Evolutionary conservation across 2,113 vertebrate genomes (phyloP), one percentile per base, ranked within the genome.

Genomic region (Aegotheles bennettii): DNA sequence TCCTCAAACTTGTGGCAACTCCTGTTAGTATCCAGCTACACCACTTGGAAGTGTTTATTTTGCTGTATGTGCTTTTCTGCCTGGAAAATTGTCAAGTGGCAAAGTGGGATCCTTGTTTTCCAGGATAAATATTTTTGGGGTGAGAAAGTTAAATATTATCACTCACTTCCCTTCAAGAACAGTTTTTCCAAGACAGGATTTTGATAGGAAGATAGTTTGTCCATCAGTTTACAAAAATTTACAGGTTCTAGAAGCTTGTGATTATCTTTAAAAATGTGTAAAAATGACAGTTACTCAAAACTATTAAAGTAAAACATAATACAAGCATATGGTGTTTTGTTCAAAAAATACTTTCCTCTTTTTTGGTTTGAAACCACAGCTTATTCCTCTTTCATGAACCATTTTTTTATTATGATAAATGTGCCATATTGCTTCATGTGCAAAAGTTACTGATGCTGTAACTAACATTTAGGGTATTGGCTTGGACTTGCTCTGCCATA

Each of bases 391-490:
- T 70, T 95, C 63, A 76, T 43, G 73, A 93, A 75, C 24, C 24
- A 20, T 45, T 73, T 82, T 93, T 94, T 54, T 36, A 6, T 92
- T 87, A 88, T 61, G 54, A 74, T 45, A 42, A 84, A 92, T 40
- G 23, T 80, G 35, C 61, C 53, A 31, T 68, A 85, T 78, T 92
- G 35, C 74, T 95, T 84, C 75, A 65, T 84, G 64, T 56, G 42
- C 48, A 45, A 70, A 93, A 83, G 84, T 87, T 84, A 81, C 73
- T 86, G 93, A 95, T 90, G 84, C n/a, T 78, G 17, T 84, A 97
- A 96, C 85, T 93, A 94, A 91, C 64, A 93, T 93, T 93, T 61
- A 77, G 73, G n/a, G 47, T 93, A 91, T 88, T 92, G 68, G 80
- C 74, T 96, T 97, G 87, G 63, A 47, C 54, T 97, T 70, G 61